phyloP scores from a whole-genome alignment of 2,113 vertebrate species.

The Podarcis cretensis region DNA sequence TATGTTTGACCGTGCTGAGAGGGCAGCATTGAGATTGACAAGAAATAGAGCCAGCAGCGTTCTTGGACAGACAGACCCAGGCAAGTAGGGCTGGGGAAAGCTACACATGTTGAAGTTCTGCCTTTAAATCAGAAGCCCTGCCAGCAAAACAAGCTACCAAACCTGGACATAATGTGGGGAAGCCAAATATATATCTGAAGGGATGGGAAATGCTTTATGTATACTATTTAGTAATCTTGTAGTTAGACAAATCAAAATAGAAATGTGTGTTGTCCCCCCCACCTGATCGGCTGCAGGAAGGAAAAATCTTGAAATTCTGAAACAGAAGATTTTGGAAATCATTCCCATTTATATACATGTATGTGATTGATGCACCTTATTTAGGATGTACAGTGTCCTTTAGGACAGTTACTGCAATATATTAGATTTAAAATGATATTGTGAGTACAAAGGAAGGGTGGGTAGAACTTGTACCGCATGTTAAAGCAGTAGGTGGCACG shows the following conservation, averaged over 20 bases:
- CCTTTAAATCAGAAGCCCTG: neutral
- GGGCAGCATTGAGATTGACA: neutral
- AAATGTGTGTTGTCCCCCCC: neutral
- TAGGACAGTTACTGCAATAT: neutral
- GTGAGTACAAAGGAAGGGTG: neutral
- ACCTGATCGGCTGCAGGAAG: neutral
- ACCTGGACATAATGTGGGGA: neutral
- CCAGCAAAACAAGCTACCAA: neutral
- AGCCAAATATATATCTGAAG: neutral
- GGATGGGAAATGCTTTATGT: neutral
- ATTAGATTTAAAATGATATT: neutral
- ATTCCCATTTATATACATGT: neutral
- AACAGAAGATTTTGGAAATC: neutral
- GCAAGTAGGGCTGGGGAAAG: neutral
- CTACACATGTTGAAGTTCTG: neutral
- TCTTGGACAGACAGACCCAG: neutral
- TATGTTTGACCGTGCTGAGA: neutral
- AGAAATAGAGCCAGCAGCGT: neutral
- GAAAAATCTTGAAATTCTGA: neutral
- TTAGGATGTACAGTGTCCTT: neutral
- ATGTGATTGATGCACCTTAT: neutral
- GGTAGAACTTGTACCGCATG: neutral
- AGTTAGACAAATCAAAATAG: neutral
- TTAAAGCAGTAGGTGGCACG: neutral
- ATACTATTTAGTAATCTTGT: constrained; percentile 15